A percentile compares a stretch with the other conserved stretches of the same genome.
Conservation (phyloP, 2,113 vertebrate genomes). For the Micronycteris hirsuta region DNA sequence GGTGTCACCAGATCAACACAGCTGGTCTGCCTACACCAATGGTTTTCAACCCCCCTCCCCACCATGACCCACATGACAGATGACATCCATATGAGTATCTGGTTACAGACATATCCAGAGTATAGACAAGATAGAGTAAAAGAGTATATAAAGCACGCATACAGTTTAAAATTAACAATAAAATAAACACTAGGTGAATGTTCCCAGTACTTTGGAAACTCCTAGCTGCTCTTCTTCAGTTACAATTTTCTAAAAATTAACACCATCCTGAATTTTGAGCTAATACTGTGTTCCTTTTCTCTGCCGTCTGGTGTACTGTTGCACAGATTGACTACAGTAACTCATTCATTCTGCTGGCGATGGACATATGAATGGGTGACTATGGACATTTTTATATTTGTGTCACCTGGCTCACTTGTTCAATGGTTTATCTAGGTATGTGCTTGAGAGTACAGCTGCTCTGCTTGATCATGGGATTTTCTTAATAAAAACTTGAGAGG, state of each 20-base stretch:
- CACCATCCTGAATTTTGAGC: background rate
- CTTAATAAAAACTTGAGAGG: background rate
- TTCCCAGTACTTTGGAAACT: background rate
- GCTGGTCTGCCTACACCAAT: background rate
- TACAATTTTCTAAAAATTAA: background rate
- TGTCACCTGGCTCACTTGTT: background rate
- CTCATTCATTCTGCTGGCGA: background rate
- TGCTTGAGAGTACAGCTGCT: background rate
- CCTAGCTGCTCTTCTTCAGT: background rate
- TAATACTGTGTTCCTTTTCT: background rate
- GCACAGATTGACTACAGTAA: background rate
- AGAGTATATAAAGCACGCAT: background rate
- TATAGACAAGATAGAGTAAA: background rate
- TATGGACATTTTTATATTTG: background rate
- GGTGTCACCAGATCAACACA: background rate
- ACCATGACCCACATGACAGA: too few relatives aligned
- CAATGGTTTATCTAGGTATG: background rate
- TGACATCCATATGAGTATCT: accelerated
- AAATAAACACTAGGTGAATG: background rate
- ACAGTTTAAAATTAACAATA: background rate
- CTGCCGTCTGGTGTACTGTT: too few relatives aligned
- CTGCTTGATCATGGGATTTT: background rate
- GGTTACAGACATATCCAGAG: background rate
- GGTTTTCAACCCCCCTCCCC: background rate
- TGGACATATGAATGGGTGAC: background rate